Conservation (phyloP, 2,888 invertebrate genomes). For the Phengaris arion region DNA sequence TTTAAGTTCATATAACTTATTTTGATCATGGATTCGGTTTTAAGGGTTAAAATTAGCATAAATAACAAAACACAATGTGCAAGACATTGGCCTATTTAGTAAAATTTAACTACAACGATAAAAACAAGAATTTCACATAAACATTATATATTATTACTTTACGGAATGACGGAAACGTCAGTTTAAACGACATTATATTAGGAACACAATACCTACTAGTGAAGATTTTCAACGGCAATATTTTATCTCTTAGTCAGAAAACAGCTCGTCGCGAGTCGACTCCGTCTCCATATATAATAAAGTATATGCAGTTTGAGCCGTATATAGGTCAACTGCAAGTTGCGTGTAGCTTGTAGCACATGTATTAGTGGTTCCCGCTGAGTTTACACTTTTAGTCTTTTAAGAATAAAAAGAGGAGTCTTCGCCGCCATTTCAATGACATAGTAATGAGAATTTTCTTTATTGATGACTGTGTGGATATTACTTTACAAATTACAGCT, state of each 20-base stretch:
- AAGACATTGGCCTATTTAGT: too few relatives aligned
- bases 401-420: constrained; percentile 36
- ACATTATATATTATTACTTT: not conserved
- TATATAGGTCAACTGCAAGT: constrained; percentile 41
- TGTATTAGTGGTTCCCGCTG: constrained; percentile 37
- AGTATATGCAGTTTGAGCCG: constrained; percentile 40
- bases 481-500: constrained; percentile 29
- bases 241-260: constrained; percentile 41
- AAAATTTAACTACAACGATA: not conserved
- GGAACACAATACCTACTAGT: constrained; percentile 25
- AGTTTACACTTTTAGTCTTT: constrained; percentile 38
- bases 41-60: too few relatives aligned
- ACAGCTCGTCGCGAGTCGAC: constrained; percentile 40
- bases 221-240: constrained; percentile 41
- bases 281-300: constrained; percentile 41
- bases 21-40: not conserved
- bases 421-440: constrained; percentile 35
- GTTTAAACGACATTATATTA: not conserved
- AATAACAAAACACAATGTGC: too few relatives aligned
- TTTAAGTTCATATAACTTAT: not conserved
- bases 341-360: constrained; percentile 38
- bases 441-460: constrained; percentile 36
- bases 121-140: not conserved
- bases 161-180: not conserved
- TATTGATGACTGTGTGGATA: constrained; percentile 34